Conservation (phyloP, 2,113 vertebrate genomes). For the Sus scrofa region T2T-Sscrofa CM000813.6:114847501-114848000, state of each 20-base stretch:
- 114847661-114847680: too few species aligned
- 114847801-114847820: neutral
- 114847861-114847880: conserved; percentile 67
- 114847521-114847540: too few species aligned
- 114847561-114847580: too few species aligned
- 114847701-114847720: too few species aligned
- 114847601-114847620: too few species aligned
- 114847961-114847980: conserved; percentile 45
- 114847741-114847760: neutral
- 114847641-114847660: too few species aligned
- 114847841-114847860: conserved; percentile 58
- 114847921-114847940: conserved; percentile 58
- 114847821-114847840: conserved; percentile 51
- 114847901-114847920: conserved; percentile 80
- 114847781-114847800: neutral
- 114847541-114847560: too few species aligned
- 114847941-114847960: conserved; percentile 64
- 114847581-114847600: too few species aligned
- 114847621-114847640: too few species aligned
- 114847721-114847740: too few species aligned
- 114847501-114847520: too few species aligned
- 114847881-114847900: conserved; percentile 72
- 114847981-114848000: conserved; percentile 23
- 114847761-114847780: neutral
- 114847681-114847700: too few species aligned